Percentiles rank a stretch among this genome's conserved stretches.
phyloP scores from a whole-genome alignment of 2,113 vertebrate genomes.

The Triplophysa dalaica region DNA sequence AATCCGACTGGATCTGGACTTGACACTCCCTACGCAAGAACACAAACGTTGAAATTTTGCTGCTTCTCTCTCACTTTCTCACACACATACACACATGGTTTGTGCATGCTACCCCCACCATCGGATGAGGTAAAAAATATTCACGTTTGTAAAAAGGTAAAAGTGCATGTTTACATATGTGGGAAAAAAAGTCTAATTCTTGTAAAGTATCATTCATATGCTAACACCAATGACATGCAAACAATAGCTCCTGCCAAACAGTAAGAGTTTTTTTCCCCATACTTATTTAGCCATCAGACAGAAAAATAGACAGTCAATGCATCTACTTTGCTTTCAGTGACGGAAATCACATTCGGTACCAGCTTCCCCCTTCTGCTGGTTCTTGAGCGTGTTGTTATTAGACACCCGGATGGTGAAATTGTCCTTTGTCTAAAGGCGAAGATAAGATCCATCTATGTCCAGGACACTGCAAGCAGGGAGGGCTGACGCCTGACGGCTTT shows the following conservation, averaged over 20 bases:
- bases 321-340: conserved; percentile 57
- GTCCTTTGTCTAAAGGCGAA: conserved; percentile 57
- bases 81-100: conserved; percentile 25
- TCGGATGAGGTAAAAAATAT: too few species aligned
- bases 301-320: conserved; percentile 22
- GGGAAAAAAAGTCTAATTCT: too few species aligned
- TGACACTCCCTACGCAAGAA: conserved; percentile 44
- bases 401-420: conserved; percentile 54
- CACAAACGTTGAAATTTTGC: conserved; percentile 38
- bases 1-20: conserved; percentile 27
- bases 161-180: too few species aligned
- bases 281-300: conserved; percentile 48
- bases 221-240: conserved; percentile 22
- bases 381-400: conserved; percentile 59
- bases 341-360: conserved; percentile 55
- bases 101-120: conserved; percentile 7
- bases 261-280: conserved; percentile 46
- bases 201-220: not conserved
- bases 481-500: conserved; percentile 34
- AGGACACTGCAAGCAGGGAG: conserved; percentile 46
- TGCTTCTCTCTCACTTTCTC: conserved; percentile 4
- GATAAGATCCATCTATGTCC: conserved; percentile 57
- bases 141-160: too few species aligned
- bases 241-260: conserved; percentile 46
- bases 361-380: conserved; percentile 58